phyloP scores from a whole-genome alignment of 2,113 vertebrate species.

The Catharus fuscescens region DNA sequence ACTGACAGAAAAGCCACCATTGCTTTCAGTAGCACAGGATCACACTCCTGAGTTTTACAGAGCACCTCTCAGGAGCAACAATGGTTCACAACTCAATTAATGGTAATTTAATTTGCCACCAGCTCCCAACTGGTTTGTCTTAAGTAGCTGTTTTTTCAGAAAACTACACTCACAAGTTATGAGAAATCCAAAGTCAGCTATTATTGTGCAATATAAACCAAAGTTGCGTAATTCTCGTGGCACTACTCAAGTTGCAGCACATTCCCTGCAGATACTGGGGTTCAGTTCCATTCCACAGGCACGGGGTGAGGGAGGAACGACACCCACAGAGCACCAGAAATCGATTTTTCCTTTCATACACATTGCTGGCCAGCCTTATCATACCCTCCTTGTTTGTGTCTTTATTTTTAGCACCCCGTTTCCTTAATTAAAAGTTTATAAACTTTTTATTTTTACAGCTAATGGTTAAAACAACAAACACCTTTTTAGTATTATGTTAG shows the following conservation, averaged over 20 bases:
- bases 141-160: neutral
- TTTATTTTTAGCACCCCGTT: constrained; percentile 45
- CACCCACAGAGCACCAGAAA: neutral
- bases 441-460: constrained; percentile 55
- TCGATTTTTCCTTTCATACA: neutral
- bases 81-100: constrained; percentile 34
- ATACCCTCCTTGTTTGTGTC: neutral
- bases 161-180: neutral
- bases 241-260: neutral
- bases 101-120: constrained; percentile 33
- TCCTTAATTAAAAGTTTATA: constrained; percentile 44
- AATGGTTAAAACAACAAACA: constrained; percentile 64
- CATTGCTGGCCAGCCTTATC: neutral
- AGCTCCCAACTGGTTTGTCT: neutral
- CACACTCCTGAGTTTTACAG: constrained; percentile 12
- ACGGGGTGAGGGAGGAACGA: neutral
- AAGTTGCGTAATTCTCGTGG: neutral
- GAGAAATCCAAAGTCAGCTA: neutral
- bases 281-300: neutral
- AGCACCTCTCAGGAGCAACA: constrained; percentile 35
- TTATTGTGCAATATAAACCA: neutral
- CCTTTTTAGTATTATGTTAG: constrained; percentile 24
- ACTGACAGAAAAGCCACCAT: neutral
- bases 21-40: constrained; percentile 13
- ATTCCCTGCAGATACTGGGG: neutral